phyloP scores from a whole-genome alignment of 2,888 invertebrate species.

The Hyposoter dolosus region DNA sequence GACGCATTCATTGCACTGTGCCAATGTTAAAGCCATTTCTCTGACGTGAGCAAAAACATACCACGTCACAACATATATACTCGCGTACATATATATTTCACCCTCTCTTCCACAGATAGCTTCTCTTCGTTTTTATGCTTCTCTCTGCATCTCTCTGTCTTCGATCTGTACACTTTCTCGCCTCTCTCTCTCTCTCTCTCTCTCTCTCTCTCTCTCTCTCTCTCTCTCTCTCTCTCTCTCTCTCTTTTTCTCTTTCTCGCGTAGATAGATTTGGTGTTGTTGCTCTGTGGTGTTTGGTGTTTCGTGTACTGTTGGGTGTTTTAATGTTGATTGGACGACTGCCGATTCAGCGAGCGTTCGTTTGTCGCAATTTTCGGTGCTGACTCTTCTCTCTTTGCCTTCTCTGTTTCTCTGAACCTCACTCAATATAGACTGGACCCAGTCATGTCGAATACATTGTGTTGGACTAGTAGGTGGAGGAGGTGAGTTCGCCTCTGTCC shows the following conservation, averaged over 20 bases:
- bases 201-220: constrained; percentile 33
- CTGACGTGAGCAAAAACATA: neutral
- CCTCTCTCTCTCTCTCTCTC: constrained; percentile 2
- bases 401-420: constrained; percentile 40
- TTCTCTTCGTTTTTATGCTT: constrained; percentile 61
- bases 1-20: neutral
- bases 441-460: neutral
- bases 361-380: constrained; percentile 80
- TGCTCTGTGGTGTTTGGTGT: constrained; percentile 75
- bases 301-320: constrained; percentile 80
- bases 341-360: constrained; percentile 83
- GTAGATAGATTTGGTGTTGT: constrained; percentile 74
- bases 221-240: constrained; percentile 39
- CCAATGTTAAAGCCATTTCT: neutral
- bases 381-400: constrained; percentile 51
- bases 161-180: constrained; percentile 19
- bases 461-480: constrained; percentile 6
- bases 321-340: constrained; percentile 84
- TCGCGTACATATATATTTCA: constrained; percentile 1
- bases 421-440: neutral
- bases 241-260: constrained; percentile 54
- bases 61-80: neutral
- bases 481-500: constrained; percentile 43
- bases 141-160: constrained; percentile 43
- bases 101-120: constrained; percentile 42